Conservation (phyloP, 64 coral and sea anemone genomes). For the Porites lutea region DNA sequence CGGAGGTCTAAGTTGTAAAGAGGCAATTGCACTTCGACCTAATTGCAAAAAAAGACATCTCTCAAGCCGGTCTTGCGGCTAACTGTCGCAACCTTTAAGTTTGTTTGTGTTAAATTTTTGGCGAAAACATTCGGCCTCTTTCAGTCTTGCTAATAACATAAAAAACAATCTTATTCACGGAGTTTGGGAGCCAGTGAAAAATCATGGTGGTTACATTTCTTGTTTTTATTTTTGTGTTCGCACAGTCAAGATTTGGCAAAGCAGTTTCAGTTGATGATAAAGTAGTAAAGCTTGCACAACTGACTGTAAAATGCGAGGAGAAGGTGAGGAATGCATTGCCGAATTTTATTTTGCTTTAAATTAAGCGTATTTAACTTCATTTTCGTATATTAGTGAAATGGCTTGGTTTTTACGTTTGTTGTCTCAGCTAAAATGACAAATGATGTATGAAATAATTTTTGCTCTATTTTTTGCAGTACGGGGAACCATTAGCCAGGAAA, state of each 20-base stretch:
- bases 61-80: too few species aligned
- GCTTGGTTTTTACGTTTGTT: too few species aligned
- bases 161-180: neutral
- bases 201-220: neutral
- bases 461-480: neutral
- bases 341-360: too few species aligned
- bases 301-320: constrained; percentile 32
- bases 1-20: constrained; percentile 2
- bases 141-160: neutral
- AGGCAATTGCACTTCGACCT: neutral
- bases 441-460: neutral
- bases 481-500: neutral
- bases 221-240: neutral
- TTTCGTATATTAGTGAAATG: too few species aligned
- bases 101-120: neutral
- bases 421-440: too few species aligned
- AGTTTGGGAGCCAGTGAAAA: neutral
- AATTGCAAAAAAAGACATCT: constrained; percentile 16
- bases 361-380: too few species aligned
- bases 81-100: neutral
- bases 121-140: neutral
- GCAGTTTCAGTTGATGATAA: neutral
- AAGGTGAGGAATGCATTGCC: neutral
- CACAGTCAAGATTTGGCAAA: neutral
- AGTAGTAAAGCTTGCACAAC: neutral